Percentiles rank a stretch among this genome's conserved stretches.
These are phyloP conservation scores for Polypedilum pembai DNA, from an alignment of 1,140 invertebrate species.

Conservation along the genomic window DNA sequence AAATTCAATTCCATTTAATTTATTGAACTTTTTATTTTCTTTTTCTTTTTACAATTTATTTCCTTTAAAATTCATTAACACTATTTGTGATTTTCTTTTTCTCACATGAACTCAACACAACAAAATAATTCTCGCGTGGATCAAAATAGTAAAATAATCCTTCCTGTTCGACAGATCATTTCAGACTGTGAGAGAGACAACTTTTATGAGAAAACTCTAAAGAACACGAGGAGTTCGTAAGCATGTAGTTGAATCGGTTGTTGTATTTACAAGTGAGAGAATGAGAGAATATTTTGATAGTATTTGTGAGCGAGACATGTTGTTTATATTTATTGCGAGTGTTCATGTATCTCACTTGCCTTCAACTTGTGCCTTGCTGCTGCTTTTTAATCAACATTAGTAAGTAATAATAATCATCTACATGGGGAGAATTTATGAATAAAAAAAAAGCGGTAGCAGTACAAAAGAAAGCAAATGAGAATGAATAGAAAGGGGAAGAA, in stretches of 20 bases:
- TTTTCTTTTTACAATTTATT: too few relatives aligned
- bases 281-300: not conserved
- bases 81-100: too few relatives aligned
- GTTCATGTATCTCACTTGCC: too few relatives aligned
- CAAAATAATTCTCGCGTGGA: too few relatives aligned
- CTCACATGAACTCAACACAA: too few relatives aligned
- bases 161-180: too few relatives aligned
- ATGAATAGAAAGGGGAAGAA: not conserved
- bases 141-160: too few relatives aligned
- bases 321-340: too few relatives aligned
- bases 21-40: too few relatives aligned
- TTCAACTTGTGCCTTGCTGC: too few relatives aligned
- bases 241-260: not conserved
- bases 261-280: not conserved
- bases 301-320: not conserved
- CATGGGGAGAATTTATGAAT: not conserved
- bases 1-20: too few relatives aligned
- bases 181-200: not conserved
- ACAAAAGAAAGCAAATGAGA: not conserved
- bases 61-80: too few relatives aligned
- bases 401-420: constrained; percentile 4
- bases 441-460: constrained; percentile 3
- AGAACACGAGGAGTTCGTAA: not conserved
- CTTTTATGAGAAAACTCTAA: not conserved
- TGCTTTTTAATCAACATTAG: constrained; percentile 10